Percentiles rank a stretch among this genome's conserved stretches.
Evolutionary conservation across 2,113 vertebrate genomes (phyloP).

Genomic region (Salminus brasiliensis): DNA sequence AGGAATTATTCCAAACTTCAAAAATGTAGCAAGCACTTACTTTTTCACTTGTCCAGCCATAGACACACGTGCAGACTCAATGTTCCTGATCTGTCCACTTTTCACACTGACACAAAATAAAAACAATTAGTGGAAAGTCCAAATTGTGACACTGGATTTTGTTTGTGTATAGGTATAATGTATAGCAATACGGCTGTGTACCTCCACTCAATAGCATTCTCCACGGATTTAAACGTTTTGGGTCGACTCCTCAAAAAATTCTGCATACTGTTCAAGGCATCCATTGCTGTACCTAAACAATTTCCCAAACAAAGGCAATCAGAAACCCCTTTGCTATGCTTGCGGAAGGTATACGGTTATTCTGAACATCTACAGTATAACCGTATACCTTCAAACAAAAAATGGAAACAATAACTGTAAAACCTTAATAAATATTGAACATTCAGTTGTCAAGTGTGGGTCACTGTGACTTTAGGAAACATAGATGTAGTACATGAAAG

Average conservation of each 20-base stretch:
- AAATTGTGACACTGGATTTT: background rate
- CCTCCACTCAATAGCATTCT: slow-evolving; percentile 99
- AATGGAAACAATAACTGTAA: too few relatives aligned
- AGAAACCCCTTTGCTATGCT: background rate
- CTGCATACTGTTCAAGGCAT: slow-evolving; percentile 98
- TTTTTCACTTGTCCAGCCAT: slow-evolving; percentile 97
- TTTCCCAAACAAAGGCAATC: background rate
- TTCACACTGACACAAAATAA: slow-evolving; percentile 82
- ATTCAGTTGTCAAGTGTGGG: too few relatives aligned
- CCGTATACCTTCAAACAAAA: too few relatives aligned
- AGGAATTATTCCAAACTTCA: too few relatives aligned
- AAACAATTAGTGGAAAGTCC: background rate
- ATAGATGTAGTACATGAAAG: too few relatives aligned
- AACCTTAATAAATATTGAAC: too few relatives aligned
- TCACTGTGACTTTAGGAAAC: too few relatives aligned
- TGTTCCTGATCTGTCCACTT: slow-evolving; percentile 96
- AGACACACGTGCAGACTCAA: slow-evolving; percentile 94
- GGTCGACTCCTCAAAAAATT: slow-evolving; percentile 97
- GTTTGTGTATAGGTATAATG: background rate
- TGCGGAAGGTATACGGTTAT: too few relatives aligned
- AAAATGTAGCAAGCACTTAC: too few relatives aligned
- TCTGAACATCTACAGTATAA: too few relatives aligned
- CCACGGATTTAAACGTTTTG: slow-evolving; percentile 96
- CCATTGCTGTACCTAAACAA: slow-evolving; percentile 93
- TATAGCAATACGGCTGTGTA: slow-evolving; percentile 55